These are phyloP conservation scores for Polietes domitor DNA, from an alignment of 2,888 invertebrate genomes.

Conservation along the genomic window DNA sequence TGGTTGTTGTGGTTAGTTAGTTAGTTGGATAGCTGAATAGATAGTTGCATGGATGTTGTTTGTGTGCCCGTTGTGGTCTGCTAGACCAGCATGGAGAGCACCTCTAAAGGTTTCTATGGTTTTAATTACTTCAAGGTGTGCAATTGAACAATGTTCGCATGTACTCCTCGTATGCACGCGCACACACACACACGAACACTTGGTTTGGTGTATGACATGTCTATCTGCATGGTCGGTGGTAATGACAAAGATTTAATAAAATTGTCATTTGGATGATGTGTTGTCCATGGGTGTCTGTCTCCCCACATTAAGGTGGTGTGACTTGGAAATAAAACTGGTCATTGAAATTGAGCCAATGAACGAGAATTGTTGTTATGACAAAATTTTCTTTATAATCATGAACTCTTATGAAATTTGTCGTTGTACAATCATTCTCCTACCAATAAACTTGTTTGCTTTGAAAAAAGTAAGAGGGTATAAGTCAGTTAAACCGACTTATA, in stretches of 20 bases:
- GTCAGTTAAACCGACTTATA: too few relatives aligned
- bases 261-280: background rate
- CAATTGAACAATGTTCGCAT: background rate
- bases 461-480: too few relatives aligned
- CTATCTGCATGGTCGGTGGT: background rate
- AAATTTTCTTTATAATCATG: too few relatives aligned
- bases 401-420: too few relatives aligned
- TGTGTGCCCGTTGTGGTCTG: background rate
- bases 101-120: conserved; percentile 13
- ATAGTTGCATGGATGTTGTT: too few relatives aligned
- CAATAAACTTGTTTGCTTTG: too few relatives aligned
- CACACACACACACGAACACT: background rate
- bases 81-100: background rate
- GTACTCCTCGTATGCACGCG: background rate
- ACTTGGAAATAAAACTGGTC: too few relatives aligned
- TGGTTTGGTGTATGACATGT: background rate
- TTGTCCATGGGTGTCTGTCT: background rate
- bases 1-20: conserved; percentile 6
- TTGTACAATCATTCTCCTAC: too few relatives aligned
- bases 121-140: conserved; percentile 32
- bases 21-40: too few relatives aligned
- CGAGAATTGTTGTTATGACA: too few relatives aligned
- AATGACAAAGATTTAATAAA: conserved; percentile 14
- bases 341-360: too few relatives aligned
- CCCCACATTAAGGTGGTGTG: too few relatives aligned